Evolutionary conservation across 1,140 invertebrate species (phyloP).

Genomic region (Heliconius melpomene): DNA sequence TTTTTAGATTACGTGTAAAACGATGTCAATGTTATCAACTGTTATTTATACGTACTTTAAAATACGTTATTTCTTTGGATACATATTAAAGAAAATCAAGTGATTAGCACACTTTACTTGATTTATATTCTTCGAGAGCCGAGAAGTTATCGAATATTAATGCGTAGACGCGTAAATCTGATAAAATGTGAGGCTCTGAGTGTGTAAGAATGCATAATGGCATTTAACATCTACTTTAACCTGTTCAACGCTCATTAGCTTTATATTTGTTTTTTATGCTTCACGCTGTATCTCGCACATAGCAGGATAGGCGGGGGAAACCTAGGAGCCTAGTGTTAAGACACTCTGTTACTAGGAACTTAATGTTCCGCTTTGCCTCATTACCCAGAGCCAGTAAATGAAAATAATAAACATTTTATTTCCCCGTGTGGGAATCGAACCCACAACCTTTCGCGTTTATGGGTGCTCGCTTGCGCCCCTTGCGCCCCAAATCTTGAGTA

Average conservation of each 20-base stretch:
- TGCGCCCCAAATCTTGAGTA: background rate
- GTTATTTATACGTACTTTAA: slow-evolving; percentile 2
- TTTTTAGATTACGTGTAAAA: background rate
- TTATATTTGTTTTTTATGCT: background rate
- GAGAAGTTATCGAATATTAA: slow-evolving; percentile 32
- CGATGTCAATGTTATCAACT: slow-evolving; percentile 7
- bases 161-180: slow-evolving; percentile 32
- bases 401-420: no score
- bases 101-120: slow-evolving; percentile 35
- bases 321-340: no score
- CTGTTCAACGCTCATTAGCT: slow-evolving; percentile 23
- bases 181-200: slow-evolving; percentile 22
- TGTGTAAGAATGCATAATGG: slow-evolving; percentile 27
- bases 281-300: no score
- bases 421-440: no score
- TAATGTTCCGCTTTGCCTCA: no score
- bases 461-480: no score
- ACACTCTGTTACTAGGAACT: no score
- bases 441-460: no score
- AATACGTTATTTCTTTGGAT: slow-evolving; percentile 1
- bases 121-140: slow-evolving; percentile 32
- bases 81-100: slow-evolving; percentile 1
- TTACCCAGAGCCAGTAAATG: no score
- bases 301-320: no score
- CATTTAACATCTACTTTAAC: slow-evolving; percentile 29